Evolutionary conservation across 1,140 invertebrate species (phyloP).

Genomic region (Lasaia peninsularis): DNA sequence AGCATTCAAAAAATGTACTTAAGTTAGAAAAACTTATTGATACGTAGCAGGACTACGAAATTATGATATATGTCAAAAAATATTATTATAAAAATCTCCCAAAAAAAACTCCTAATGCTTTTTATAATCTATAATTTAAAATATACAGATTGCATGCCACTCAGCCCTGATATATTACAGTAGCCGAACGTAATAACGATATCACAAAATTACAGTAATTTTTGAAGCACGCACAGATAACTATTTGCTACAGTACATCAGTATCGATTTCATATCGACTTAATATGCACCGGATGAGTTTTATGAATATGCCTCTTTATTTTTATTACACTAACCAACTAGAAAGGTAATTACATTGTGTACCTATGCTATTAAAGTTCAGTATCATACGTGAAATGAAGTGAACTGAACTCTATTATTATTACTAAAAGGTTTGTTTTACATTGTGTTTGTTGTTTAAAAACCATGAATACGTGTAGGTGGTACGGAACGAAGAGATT

Average conservation of each 20-base stretch:
- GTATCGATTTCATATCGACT: constrained; percentile 66
- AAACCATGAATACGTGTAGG: constrained; percentile 37
- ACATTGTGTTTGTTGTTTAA: neutral
- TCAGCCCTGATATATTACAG: constrained; percentile 1
- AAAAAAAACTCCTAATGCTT: neutral
- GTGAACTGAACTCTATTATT: constrained; percentile 18
- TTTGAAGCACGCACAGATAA: constrained; percentile 34
- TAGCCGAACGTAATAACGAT: constrained; percentile 12
- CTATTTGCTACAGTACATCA: constrained; percentile 51
- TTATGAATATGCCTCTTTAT: constrained; percentile 43
- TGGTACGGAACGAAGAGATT: constrained; percentile 44
- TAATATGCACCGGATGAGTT: constrained; percentile 59
- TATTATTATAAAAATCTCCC: neutral
- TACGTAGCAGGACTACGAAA: too few relatives aligned
- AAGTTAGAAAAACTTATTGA: too few relatives aligned
- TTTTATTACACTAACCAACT: constrained; percentile 48
- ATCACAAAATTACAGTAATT: constrained; percentile 58
- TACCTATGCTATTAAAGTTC: constrained; percentile 38
- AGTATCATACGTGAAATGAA: neutral
- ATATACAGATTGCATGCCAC: constrained; percentile 1
- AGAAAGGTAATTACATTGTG: constrained; percentile 58
- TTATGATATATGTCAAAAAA: neutral
- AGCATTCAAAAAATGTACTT: too few relatives aligned
- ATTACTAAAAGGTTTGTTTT: constrained; percentile 19
- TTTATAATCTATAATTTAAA: neutral